Base-by-base conservation (phyloP, 2,113 vertebrate species). In the Phainopepla nitens region DNA sequence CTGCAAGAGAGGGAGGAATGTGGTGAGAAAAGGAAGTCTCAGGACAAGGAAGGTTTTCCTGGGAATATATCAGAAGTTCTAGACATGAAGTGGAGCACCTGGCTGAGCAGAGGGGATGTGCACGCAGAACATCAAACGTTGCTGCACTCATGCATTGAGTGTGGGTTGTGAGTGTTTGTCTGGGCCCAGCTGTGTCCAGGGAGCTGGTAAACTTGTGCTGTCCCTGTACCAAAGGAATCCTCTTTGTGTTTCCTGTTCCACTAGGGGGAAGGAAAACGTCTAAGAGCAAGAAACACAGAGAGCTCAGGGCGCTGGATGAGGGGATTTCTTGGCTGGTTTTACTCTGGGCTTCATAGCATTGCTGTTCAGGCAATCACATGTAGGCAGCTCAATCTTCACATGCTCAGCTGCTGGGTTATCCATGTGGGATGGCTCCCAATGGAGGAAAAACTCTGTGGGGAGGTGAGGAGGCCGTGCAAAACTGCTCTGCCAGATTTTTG, bases 111-210 rank as follows among this genome's bases (percentile, higher is more conserved):
- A 24, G n/a, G 10, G 7, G 11, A 39, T 41, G 24, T 72, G 27
- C 39, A 21, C 1, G 3, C n/a, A 22, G 47, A 41, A 7, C 19
- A 4, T 9, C 4, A 6, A 72, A 35, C 1, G 7, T 4, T 45
- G 47, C 51, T 85, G 27, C 6, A 1, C 11, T 66, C 5, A 0
- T 4, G 8, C 16, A 4, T 1, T 56, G 27, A 53, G 23, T 4
- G 2, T 16, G 25, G 21, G 2, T 4, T 39, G 2, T 17, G 25
- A 36, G 15, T 3, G 1, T 35, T 39, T 60, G 18, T 21, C 35
- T 58, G 45, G 50, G 36, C 19, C 65, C 42, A 51, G 27, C 15
- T 91, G 28, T 7, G 22, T 27, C 56, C 73, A 50, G 33, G 21
- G 53, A 81, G 8, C 3, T 6, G 18, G 10, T 2, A 8, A 27